Base-by-base conservation (phyloP, 2,888 invertebrate genomes). In the Caenorhabditis zanzibari region DNA sequence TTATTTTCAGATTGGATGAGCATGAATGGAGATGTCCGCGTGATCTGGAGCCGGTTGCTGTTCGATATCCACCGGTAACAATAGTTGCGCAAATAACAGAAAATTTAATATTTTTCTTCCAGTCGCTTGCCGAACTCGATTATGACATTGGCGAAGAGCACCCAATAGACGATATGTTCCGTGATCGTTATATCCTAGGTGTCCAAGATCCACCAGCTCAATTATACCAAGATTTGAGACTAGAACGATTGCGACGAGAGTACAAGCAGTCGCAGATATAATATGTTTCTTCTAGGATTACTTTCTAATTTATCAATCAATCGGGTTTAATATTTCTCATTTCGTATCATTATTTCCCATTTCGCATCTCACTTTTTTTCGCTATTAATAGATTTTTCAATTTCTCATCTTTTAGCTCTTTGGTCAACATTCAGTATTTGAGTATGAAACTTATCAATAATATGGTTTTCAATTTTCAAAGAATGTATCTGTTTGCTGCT, bases 121-220 rank as follows among this genome's bases (percentile, higher is more conserved):
- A 84, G 81, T 69, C 79, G 0, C 69, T 69, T 2, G 64, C 81
- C 7, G 85, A 85, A 19, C 64, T 84, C 12, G 87, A 86, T 32
- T 80, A 77, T 19, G 83, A 84, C n/a, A 73, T 75, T 52, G 82
- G 81, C 12, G 85, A 82, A 10, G 88, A 88, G n/a, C 63, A 73
- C 19, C 85, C 84, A 16, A 84, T 88, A 1, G 87, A 86, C 24
- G 86, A 85, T 41, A 88, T 88, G 88, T 81, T 88, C 64, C 54
- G 88, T 28, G 82, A 88, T 63, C 84, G 86, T 44, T 88, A 88
- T 72, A 86, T 88, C 68, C 80, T 88, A 14, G 85, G 84, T 54
- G 85, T 85, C 0, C 86, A 87, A 41, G 86, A 88, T 69, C 82
- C 84, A 14, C 85, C 87, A 38, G 79, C 85, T 4, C 86, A 89